Evolutionary conservation across 2,797 vertebrate species (phyloP), one percentile per base, ranked within the genome.

Genomic region (Diplodus puntazzo): DNA sequence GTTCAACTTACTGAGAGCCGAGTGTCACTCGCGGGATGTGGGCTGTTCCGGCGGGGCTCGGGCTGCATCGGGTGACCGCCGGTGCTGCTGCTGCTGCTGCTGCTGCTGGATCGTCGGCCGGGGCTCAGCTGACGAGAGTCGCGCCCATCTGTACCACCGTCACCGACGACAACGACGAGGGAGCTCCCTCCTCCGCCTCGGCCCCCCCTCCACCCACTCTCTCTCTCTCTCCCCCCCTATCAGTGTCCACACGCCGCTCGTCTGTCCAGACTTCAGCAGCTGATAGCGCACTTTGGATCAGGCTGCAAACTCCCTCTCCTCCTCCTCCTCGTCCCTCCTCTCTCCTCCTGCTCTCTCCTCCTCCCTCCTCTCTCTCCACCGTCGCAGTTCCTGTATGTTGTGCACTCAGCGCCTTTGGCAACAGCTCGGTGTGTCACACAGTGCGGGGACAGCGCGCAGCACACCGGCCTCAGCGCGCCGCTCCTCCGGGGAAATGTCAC

Each of bases 221-320:
- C 34, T 78, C 17, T 27, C 70, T 45, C 73, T 27, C 27, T 6
- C 30, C 39, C 52, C 63, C 77, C 76, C 89, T 94, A 92, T 94
- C 92, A 77, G 81, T 53, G 62, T 46, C 69, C 73, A 79, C 90
- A 73, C 85, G 46, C 89, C 54, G 86, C 75, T 79, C 61, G 58
- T 73, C 74, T 59, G 87, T 79, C 82, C 87, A 80, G 83, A 84
- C 77, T 87, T 79, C 86, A 90, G 92, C 91, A 69, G 73, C 86
- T 85, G 93, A 94, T 94, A 94, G 87, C 91, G 82, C 88, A 69
- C 83, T 89, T 75, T 34, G 61, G 50, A 34, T 75, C 84, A 69
- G 75, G 21, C 89, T 62, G 87, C 69, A 82, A 82, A 88, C 89
- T 87, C 34, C 34, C 34, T 34, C 43, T 50, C 50, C 48, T 78